Evolutionary conservation across 2,888 invertebrate species (phyloP), one percentile per base, ranked within the genome.

Genomic region (Dicycla oo): DNA sequence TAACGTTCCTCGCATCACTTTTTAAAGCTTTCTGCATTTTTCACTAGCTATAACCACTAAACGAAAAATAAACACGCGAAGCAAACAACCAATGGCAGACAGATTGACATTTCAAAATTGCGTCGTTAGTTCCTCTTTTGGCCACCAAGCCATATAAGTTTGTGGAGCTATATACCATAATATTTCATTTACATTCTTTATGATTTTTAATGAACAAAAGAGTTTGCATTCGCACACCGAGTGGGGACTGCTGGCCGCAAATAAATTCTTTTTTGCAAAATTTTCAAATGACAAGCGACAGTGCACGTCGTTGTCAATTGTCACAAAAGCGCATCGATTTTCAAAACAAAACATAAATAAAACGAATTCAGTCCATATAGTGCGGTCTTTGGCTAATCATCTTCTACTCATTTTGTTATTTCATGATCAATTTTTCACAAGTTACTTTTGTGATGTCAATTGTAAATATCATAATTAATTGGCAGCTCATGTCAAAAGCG

Each of bases 241-340:
- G 15, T 86, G 13, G n/a, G 40, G 1, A 66, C 85, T 83, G 78
- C 86, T 83, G 85, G 85, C 79, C 64, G 20, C n/a, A 68, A 51
- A 78, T 77, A 67, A 86, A 83, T 81, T 85, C 77, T 88, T 89
- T 90, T 87, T 92, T 91, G 80, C 86, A 91, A 92, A 91, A 78
- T 69, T 91, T 94, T 95, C 91, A 93, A 94, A 88, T 91, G 92
- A 94, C 94, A 94, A 94, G 89, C 89, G 93, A 93, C 92, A 91
- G 87, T 84, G 88, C 85, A 88, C 85, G 93, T 93, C 92, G 93
- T 93, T 94, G 94, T 94, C 94, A 91, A 89, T 94, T 94, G 93
- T 94, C 93, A 91, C 90, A 90, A 92, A 92, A 91, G 90, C 89
- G 91, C 92, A 92, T 92, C 93, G 92, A 92, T 92, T 93, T 93